Conservation (phyloP, 2,797 vertebrate species). For the Taeniopygia guttata region DNA sequence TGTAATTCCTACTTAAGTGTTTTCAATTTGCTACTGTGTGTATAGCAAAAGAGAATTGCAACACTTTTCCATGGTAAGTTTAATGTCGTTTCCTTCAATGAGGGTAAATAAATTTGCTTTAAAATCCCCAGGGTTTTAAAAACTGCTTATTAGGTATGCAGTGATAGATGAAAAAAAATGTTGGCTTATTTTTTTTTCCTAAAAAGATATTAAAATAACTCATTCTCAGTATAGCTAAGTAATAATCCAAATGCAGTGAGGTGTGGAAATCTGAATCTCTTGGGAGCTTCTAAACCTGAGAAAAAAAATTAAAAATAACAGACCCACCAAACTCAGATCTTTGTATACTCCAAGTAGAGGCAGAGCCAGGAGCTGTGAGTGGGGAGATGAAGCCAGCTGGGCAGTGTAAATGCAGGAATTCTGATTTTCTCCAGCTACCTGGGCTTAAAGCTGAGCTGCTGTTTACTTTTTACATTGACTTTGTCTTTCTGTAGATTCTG, state of each 20-base stretch:
- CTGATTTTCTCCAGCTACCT: not conserved
- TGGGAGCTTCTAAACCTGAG: constrained; percentile 29
- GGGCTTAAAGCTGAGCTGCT: not conserved
- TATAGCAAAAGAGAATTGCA: not conserved
- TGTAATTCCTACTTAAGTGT: constrained; percentile 7
- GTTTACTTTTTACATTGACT: not conserved
- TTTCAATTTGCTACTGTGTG: not conserved
- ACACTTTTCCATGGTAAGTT: not conserved
- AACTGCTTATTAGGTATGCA: not conserved
- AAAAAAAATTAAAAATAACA: not conserved
- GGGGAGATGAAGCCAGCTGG: not conserved
- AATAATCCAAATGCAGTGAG: constrained; percentile 26
- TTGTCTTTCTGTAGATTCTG: not conserved
- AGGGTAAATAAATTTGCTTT: constrained; percentile 59
- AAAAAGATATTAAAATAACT: constrained; percentile 32
- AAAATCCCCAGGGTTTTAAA: constrained; percentile 1
- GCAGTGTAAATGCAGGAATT: not conserved
- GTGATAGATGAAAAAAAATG: constrained; percentile 5
- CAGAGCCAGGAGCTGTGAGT: not conserved
- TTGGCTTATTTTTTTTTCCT: not conserved
- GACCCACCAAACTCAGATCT: not conserved
- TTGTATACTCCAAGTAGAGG: not conserved
- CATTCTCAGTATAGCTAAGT: constrained; percentile 23
- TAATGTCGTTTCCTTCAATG: not conserved
- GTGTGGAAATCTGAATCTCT: constrained; percentile 23